These are phyloP conservation scores for Anoplophora glabripennis DNA, from an alignment of 1,140 invertebrate species.

Conservation along the genomic window DNA sequence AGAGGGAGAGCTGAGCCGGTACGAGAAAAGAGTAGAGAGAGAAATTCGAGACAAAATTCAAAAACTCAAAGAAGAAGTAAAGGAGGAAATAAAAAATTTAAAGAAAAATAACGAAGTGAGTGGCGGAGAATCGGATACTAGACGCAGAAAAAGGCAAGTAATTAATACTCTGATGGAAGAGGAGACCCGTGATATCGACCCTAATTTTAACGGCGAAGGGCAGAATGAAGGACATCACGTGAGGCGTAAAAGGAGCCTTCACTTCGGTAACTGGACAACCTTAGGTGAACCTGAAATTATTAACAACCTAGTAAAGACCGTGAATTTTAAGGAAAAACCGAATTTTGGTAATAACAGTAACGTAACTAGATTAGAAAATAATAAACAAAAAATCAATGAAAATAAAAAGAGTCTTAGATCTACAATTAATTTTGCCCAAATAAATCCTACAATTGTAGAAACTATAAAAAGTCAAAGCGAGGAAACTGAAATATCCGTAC, in stretches of 20 bases:
- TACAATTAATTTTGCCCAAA: no score
- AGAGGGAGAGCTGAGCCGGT: slow-evolving; percentile 9
- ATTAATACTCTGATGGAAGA: slow-evolving; percentile 32
- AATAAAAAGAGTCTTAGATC: no score
- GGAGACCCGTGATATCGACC: slow-evolving; percentile 38
- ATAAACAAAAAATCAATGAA: no score
- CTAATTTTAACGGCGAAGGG: slow-evolving; percentile 23
- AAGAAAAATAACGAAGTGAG: slow-evolving; percentile 7
- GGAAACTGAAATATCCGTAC: no score
- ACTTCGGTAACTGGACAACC: background rate
- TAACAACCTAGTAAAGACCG: background rate
- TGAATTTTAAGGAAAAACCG: no score
- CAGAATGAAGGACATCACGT: slow-evolving; percentile 30
- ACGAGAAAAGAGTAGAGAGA: slow-evolving; percentile 36
- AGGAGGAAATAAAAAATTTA: slow-evolving; percentile 16
- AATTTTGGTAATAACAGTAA: no score
- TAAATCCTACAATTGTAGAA: no score
- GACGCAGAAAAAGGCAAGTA: slow-evolving; percentile 30
- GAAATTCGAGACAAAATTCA: slow-evolving; percentile 41
- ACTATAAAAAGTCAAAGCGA: no score
- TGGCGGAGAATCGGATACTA: slow-evolving; percentile 7
- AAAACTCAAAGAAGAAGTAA: slow-evolving; percentile 44
- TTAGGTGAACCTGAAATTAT: background rate
- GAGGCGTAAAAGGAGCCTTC: slow-evolving; percentile 21
- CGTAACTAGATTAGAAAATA: no score